Evolutionary conservation across 2,888 invertebrate species (phyloP).

Genomic region (Nomada flava): DNA sequence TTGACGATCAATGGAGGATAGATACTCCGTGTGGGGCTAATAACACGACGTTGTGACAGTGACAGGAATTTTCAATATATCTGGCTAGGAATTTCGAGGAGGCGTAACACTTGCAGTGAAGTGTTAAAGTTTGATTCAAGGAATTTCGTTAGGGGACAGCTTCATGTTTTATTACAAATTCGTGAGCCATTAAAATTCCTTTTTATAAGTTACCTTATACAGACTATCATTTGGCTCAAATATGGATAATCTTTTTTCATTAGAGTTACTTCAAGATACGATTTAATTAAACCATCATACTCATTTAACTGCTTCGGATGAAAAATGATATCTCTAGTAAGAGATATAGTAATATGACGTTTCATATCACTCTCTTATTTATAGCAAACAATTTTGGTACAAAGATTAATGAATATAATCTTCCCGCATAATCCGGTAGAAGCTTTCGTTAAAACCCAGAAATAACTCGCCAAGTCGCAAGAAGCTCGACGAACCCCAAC

Average conservation of each 20-base stretch:
- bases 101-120: not conserved
- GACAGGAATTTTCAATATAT: constrained; percentile 45
- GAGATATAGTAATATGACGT: too few species aligned
- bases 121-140: not conserved
- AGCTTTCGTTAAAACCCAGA: not conserved
- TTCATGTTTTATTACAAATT: not conserved
- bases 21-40: not conserved
- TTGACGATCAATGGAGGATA: not conserved
- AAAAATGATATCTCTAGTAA: too few species aligned
- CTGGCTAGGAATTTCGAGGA: constrained; percentile 1
- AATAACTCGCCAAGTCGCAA: not conserved
- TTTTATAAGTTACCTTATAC: not conserved
- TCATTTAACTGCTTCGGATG: too few species aligned
- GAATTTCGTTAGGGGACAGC: not conserved
- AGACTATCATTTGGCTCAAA: too few species aligned
- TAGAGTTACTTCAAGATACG: too few species aligned
- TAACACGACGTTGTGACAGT: not conserved
- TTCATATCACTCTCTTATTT: too few species aligned
- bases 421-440: too few species aligned
- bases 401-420: too few species aligned
- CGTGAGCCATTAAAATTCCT: not conserved
- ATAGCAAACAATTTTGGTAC: too few species aligned
- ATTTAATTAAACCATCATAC: too few species aligned
- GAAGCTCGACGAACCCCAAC: not conserved
- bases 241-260: too few species aligned